A percentile compares a stretch with the other conserved stretches of the same genome.
Conservation (phyloP, 2,888 invertebrate genomes). For the Calameuta idolon region DNA sequence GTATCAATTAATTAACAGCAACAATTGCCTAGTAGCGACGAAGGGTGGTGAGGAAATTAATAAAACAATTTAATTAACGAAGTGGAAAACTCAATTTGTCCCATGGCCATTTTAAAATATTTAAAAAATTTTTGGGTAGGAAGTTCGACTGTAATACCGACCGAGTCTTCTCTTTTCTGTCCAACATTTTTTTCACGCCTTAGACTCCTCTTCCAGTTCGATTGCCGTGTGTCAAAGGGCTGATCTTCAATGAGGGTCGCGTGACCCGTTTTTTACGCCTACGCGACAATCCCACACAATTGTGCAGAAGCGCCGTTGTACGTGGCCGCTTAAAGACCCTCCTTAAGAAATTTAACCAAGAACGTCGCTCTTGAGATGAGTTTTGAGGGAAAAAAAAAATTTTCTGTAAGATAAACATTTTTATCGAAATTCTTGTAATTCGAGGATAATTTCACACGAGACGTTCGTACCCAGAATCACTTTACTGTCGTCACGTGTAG, state of each 20-base stretch:
- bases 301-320: conserved; percentile 6
- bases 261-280: conserved; percentile 47
- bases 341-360: conserved; percentile 24
- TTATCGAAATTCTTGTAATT: conserved; percentile 5
- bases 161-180: not conserved
- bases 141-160: not conserved
- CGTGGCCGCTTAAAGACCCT: not conserved
- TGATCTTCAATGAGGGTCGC: conserved; percentile 47
- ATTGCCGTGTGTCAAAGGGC: conserved; percentile 51
- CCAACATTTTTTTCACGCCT: not conserved
- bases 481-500: not conserved
- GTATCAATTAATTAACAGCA: not conserved
- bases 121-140: not conserved
- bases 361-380: not conserved
- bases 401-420: not conserved
- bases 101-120: not conserved
- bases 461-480: not conserved
- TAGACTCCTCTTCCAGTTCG: conserved; percentile 17
- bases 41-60: not conserved
- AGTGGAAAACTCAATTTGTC: not conserved
- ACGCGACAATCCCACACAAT: conserved; percentile 32
- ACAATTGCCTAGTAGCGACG: not conserved
- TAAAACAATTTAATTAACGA: not conserved
- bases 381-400: not conserved
- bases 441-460: not conserved